Percentiles rank a stretch among this genome's conserved stretches.
phyloP scores from a whole-genome alignment of 2,113 vertebrate species.

The Lipophrys pholis region DNA sequence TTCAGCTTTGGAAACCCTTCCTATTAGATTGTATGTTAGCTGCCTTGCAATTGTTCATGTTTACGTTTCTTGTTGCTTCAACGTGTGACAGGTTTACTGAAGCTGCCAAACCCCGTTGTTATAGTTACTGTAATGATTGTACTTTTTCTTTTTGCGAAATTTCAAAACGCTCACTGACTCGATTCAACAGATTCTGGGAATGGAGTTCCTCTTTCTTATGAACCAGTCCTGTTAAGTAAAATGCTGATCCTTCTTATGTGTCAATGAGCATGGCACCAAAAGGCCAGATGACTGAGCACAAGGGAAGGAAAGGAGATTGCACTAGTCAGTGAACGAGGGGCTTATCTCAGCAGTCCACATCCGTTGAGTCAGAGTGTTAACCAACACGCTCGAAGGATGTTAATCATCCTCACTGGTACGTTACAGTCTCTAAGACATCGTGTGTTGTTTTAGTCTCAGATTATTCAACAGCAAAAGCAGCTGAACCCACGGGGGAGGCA shows the following conservation, averaged over 20 bases:
- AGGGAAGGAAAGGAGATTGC: slow-evolving; percentile 24
- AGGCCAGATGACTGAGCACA: neutral
- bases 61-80: too few relatives aligned
- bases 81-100: too few relatives aligned
- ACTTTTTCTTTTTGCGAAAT: too few relatives aligned
- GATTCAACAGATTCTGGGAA: too few relatives aligned
- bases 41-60: too few relatives aligned
- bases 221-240: neutral
- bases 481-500: slow-evolving; percentile 9
- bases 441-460: neutral
- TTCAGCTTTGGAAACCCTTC: too few relatives aligned
- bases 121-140: too few relatives aligned
- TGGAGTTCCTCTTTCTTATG: too few relatives aligned
- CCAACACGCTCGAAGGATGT: neutral
- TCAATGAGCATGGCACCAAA: neutral
- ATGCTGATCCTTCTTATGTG: neutral
- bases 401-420: slow-evolving; percentile 18
- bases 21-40: too few relatives aligned
- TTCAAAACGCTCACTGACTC: too few relatives aligned
- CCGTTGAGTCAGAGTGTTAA: slow-evolving; percentile 36
- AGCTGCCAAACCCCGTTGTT: too few relatives aligned
- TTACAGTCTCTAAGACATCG: neutral
- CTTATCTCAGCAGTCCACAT: slow-evolving; percentile 42
- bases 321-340: slow-evolving; percentile 17
- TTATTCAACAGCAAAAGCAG: slow-evolving; percentile 16